A percentile compares a stretch with the other conserved stretches of the same genome.
These are phyloP conservation scores for Chelidonichthys spinosus DNA, from an alignment of 2,797 vertebrate species.

Conservation along the genomic window DNA sequence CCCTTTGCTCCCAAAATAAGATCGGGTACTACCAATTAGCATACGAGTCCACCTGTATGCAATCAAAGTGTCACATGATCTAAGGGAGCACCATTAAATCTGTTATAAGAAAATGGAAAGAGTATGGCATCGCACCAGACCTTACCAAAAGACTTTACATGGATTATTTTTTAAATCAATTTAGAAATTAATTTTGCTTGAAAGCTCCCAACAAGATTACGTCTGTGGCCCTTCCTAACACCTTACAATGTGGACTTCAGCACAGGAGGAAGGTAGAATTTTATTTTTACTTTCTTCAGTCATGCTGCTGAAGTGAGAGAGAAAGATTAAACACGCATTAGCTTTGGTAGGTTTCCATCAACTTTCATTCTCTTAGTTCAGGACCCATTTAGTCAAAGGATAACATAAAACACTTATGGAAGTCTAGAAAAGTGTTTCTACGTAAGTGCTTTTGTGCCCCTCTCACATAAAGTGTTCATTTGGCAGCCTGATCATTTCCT, in stretches of 20 bases:
- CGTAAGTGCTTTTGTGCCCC: conserved; percentile 6
- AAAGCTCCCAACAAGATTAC: neutral
- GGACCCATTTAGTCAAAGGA: neutral
- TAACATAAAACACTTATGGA: conserved; percentile 7
- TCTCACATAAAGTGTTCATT: conserved; percentile 31
- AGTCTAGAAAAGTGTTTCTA: conserved; percentile 7
- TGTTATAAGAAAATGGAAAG: no score
- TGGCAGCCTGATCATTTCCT: conserved; percentile 28
- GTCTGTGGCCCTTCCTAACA: neutral
- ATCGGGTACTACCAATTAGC: no score
- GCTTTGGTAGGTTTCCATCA: conserved; percentile 17
- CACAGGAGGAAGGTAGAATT: neutral
- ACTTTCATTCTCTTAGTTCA: conserved; percentile 20
- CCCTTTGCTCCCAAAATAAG: no score
- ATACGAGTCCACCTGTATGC: no score
- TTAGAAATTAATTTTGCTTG: neutral
- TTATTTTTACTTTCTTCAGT: neutral
- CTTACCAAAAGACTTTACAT: no score
- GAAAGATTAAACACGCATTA: conserved; percentile 34
- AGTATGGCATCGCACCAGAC: no score
- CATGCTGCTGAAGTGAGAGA: neutral
- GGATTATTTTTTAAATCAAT: neutral
- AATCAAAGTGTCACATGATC: no score
- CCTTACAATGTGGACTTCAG: neutral
- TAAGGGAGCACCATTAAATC: no score